phyloP scores from a whole-genome alignment of 2,888 invertebrate species.

The Erannis defoliaria region DNA sequence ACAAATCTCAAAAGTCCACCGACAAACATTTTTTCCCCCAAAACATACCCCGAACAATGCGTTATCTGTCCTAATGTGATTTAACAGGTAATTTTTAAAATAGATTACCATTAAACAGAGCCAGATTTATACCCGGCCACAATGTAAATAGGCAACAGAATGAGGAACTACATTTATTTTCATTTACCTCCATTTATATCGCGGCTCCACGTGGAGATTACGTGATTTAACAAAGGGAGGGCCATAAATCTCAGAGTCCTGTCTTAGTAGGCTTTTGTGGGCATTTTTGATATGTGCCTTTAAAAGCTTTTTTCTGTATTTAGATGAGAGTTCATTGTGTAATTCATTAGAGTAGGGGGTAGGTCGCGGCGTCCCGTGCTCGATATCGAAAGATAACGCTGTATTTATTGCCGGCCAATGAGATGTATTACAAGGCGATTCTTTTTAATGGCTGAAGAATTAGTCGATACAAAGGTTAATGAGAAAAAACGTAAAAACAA shows the following conservation, averaged over 20 bases:
- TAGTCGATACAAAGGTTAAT: conserved; percentile 76
- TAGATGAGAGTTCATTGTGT: conserved; percentile 87
- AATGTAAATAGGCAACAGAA: conserved; percentile 84
- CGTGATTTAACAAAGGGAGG: conserved; percentile 85
- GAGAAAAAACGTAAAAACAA: conserved; percentile 19
- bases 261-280: conserved; percentile 87
- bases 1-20: conserved; percentile 76
- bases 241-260: conserved; percentile 83
- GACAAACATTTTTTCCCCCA: conserved; percentile 79
- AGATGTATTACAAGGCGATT: conserved; percentile 78
- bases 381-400: conserved; percentile 83
- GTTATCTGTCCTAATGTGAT: conserved; percentile 85
- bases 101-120: conserved; percentile 81
- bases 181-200: conserved; percentile 85
- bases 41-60: conserved; percentile 79
- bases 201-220: conserved; percentile 86
- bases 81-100: conserved; percentile 85
- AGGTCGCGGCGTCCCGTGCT: conserved; percentile 77
- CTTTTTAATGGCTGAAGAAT: conserved; percentile 78
- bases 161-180: conserved; percentile 86
- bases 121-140: conserved; percentile 76
- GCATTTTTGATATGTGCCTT: conserved; percentile 87
- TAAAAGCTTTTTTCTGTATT: conserved; percentile 87
- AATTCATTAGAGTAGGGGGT: conserved; percentile 85
- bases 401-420: conserved; percentile 82